Evolutionary conservation across 92 coral and sea anemone genomes (phyloP).

Genomic region (Zoanthus sociatus): DNA sequence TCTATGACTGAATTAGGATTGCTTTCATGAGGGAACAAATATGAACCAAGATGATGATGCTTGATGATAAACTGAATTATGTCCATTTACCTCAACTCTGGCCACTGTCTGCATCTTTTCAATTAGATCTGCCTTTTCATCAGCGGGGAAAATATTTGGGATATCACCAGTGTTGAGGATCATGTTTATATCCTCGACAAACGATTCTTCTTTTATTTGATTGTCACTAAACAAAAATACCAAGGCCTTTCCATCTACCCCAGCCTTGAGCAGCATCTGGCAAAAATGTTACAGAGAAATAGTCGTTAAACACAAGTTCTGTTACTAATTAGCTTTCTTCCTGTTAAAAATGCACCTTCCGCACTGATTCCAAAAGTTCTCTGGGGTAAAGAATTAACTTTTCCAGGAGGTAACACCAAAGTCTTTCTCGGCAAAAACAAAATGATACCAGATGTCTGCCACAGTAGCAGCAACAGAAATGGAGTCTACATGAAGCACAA

Average conservation of each 20-base stretch:
- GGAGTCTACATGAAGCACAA: too few relatives aligned
- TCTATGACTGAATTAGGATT: too few relatives aligned
- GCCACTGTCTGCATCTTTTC: slow-evolving; percentile 99
- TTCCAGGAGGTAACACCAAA: too few relatives aligned
- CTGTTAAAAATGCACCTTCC: too few relatives aligned
- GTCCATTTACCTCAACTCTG: slow-evolving; percentile 82
- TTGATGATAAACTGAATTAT: neutral
- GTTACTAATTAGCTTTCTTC: too few relatives aligned
- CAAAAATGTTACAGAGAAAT: neutral
- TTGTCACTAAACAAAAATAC: slow-evolving; percentile 98
- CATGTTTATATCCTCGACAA: slow-evolving; percentile 98
- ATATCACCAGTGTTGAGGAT: slow-evolving; percentile 97
- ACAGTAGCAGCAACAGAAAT: too few relatives aligned
- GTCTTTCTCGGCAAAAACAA: too few relatives aligned
- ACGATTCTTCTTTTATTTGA: slow-evolving; percentile 97
- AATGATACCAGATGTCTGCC: too few relatives aligned
- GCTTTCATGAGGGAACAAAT: too few relatives aligned
- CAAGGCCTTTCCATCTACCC: slow-evolving; percentile 96
- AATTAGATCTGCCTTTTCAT: slow-evolving; percentile 98
- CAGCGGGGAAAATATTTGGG: slow-evolving; percentile 97
- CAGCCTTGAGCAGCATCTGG: slow-evolving; percentile 95
- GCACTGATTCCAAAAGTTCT: too few relatives aligned
- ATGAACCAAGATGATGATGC: neutral
- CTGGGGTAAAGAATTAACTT: too few relatives aligned
- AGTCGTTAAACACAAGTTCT: too few relatives aligned